These are phyloP conservation scores for Sminthopsis crassicaudata DNA, from an alignment of 2,113 vertebrate species.

Conservation along the genomic window DNA sequence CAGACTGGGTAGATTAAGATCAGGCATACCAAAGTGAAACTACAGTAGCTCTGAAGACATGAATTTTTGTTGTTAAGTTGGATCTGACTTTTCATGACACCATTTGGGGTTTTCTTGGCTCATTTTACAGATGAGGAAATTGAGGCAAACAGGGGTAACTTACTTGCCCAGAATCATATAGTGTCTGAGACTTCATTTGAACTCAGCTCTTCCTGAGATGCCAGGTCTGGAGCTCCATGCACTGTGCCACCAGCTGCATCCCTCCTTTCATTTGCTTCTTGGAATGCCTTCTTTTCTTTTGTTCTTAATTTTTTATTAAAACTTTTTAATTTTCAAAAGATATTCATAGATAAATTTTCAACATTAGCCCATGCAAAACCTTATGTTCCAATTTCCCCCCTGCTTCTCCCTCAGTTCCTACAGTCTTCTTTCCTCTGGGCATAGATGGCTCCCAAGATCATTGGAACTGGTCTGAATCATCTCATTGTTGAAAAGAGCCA, in stretches of 20 bases:
- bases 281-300: background rate
- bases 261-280: background rate
- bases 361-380: no score
- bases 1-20: background rate
- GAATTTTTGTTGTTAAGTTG: background rate
- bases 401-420: no score
- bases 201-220: background rate
- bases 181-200: background rate
- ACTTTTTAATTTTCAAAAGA: no score
- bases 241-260: background rate
- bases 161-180: background rate
- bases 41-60: background rate
- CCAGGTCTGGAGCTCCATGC: background rate
- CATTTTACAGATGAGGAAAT: background rate
- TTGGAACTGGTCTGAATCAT: no score
- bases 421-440: no score
- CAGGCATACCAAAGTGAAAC: background rate
- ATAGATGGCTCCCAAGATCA: no score
- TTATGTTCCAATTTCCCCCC: no score
- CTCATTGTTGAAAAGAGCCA: no score
- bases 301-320: no score
- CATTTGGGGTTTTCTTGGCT: background rate
- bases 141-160: background rate
- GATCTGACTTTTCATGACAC: background rate
- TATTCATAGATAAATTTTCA: no score